Base-by-base conservation (phyloP, 2,888 invertebrate species). In the Lydus trimaculatus region DNA sequence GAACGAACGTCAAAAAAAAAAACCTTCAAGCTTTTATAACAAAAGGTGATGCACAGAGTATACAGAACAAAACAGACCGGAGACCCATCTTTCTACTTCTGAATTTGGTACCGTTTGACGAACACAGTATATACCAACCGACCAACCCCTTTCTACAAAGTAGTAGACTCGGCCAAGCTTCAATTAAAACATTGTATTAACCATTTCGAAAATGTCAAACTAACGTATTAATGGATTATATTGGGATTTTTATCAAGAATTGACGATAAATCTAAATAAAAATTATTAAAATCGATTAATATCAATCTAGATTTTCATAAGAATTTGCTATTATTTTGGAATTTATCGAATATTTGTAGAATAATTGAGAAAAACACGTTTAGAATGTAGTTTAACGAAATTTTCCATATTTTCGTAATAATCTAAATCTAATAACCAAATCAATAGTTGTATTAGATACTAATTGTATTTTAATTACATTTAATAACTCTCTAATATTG, bases 161-260 rank as follows among this genome's bases (percentile, higher is more conserved):
- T 43, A 83, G 79, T 84, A 78, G 84, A 83, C 82, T 83, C 81
- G 82, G 72, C 82, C 83, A 76, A 80, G 81, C 83, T 82, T 84
- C 84, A 84, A 84, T 84, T 84, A 84, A 84, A 81, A 81, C 81
- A 75, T 76, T 73, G 79, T 84, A 84, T 83, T 83, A 82, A 72
- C 78, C 82, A 81, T 81, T 76, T 81, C 77, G 84, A 84, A 84
- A 84, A 72, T 73, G 64, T 66, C 74, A 73, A 74, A 69, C 69
- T 73, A 70, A 68, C 68, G 67, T n/a, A 61, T 73, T 78, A 76
- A 48, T 48, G 48, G 17, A 23, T 48, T 76, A 77, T 75, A 76
- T 67, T 63, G 73, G 60, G 66, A 33, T 17, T 71, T 73, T 70
- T 72, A 68, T 70, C 28, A 17, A 9, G 4, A 28, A 31, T 31